A percentile compares a stretch with the other conserved stretches of the same genome.
These are phyloP conservation scores for Danio albolineatus DNA, from an alignment of 2,797 vertebrate genomes.

Conservation along the genomic window DNA sequence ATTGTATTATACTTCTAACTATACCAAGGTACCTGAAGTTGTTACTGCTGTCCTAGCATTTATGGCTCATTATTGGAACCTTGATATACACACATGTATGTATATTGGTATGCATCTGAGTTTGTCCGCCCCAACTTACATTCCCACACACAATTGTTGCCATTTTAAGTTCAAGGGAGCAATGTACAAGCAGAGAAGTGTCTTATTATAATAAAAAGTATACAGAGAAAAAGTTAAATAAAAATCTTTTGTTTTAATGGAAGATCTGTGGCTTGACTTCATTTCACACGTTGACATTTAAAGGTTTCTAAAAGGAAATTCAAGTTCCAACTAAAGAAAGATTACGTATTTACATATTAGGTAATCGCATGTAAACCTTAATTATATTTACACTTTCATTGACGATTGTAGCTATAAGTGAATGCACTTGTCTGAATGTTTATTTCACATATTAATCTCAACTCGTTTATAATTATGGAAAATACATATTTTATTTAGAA, in stretches of 20 bases:
- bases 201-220: slow-evolving; percentile 90
- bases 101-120: slow-evolving; percentile 88
- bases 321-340: background rate
- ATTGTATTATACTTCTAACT: slow-evolving; percentile 85
- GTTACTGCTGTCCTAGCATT: slow-evolving; percentile 80
- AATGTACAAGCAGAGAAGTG: slow-evolving; percentile 91
- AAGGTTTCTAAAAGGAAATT: background rate
- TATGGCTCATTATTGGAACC: slow-evolving; percentile 84
- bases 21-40: slow-evolving; percentile 82
- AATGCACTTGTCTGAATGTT: too few species aligned
- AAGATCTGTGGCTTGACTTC: slow-evolving; percentile 65
- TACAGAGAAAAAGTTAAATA: slow-evolving; percentile 87
- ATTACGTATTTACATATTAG: too few species aligned
- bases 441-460: too few species aligned
- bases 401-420: background rate
- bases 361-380: too few species aligned
- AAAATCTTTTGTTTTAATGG: slow-evolving; percentile 89
- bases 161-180: slow-evolving; percentile 88
- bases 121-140: slow-evolving; percentile 88
- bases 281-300: slow-evolving; percentile 45
- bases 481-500: too few species aligned
- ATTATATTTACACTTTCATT: background rate
- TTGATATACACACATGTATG: slow-evolving; percentile 86
- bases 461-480: too few species aligned
- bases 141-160: slow-evolving; percentile 86